These are phyloP conservation scores for Lathronympha strigana DNA, from an alignment of 2,888 invertebrate genomes.

Conservation along the genomic window DNA sequence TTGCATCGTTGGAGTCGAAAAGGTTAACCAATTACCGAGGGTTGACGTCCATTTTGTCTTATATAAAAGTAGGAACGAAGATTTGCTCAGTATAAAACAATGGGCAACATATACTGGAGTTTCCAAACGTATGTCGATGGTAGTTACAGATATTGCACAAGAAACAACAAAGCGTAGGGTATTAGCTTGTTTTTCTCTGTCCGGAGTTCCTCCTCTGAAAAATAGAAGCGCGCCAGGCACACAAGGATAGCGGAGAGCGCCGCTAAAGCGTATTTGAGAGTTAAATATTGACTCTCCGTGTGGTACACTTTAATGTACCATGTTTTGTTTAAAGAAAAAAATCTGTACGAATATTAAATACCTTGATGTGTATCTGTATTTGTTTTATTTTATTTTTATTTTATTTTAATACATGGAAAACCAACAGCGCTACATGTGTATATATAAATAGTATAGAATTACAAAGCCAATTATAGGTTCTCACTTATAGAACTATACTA, in stretches of 20 bases:
- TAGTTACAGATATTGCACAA: slow-evolving; percentile 41
- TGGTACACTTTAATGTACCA: not conserved
- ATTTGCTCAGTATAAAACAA: slow-evolving; percentile 28
- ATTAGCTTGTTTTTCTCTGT: slow-evolving; percentile 58
- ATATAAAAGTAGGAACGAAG: slow-evolving; percentile 3
- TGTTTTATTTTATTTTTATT: too few relatives aligned
- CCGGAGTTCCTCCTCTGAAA: slow-evolving; percentile 43
- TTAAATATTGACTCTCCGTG: not conserved
- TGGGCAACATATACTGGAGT: slow-evolving; percentile 24
- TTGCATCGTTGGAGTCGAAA: too few relatives aligned
- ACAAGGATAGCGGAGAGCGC: slow-evolving; percentile 22
- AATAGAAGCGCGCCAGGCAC: slow-evolving; percentile 20
- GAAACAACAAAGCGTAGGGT: slow-evolving; percentile 40
- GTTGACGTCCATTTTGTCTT: not conserved
- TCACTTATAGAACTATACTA: too few relatives aligned
- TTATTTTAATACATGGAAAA: too few relatives aligned
- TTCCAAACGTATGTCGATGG: slow-evolving; percentile 38
- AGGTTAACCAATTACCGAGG: too few relatives aligned
- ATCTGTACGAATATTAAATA: not conserved
- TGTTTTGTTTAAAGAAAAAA: not conserved
- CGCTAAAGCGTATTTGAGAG: not conserved
- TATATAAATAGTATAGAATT: too few relatives aligned
- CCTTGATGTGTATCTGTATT: too few relatives aligned
- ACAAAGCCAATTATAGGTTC: too few relatives aligned
- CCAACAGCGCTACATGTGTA: too few relatives aligned